Base-by-base conservation (phyloP, 1,140 invertebrate species). In the Drosophila lini region DNA sequence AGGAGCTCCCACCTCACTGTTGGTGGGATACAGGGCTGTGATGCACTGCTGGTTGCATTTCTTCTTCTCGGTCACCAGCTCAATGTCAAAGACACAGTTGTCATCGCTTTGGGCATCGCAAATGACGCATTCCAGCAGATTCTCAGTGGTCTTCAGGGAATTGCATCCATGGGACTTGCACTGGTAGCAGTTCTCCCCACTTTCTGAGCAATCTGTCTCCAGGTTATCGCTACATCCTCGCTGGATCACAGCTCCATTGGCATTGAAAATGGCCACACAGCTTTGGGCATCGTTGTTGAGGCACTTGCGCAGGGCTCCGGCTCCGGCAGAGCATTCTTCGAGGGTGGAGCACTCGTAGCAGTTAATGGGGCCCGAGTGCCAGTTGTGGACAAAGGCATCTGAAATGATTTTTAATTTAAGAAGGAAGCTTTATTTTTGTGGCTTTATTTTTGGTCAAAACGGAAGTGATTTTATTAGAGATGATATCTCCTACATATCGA, bases 91-190 rank as follows among this genome's bases (percentile, higher is more conserved):
- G 15, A 78, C 61, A 38, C 91, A 92, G 34, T 73, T 61, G 8
- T 78, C 76, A 25, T 89, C 63, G 7, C 16, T 55, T n/a, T 81
- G 73, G 8, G 84, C 80, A 73, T 92, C 85, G 60, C 91, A 92
- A 3, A 55, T 28, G 2, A 81, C 15, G 16, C 91, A 92, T 9
- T 88, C 63, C 10, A 92, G 50, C 31, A 88, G 48, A 10, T 81
- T 47, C 5, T 45, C n/a, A 16, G 76, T 62, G 15, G 25, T 42
- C 6, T 52, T 63, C 6, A 89, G 59, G 9, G 58, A 65, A 50
- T 92, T 92, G 57, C 91, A 92, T 41, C 80, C 91, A 52, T 70
- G 70, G 1, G 91, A 92, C 28, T 71, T 76, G 55, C 91, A 92
- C 41, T 90, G 74, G 40, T 84, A 84, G 70, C 91, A 92, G 0